Evolutionary conservation across 2,888 invertebrate species (phyloP).

Genomic region (Megamerina dolium): DNA sequence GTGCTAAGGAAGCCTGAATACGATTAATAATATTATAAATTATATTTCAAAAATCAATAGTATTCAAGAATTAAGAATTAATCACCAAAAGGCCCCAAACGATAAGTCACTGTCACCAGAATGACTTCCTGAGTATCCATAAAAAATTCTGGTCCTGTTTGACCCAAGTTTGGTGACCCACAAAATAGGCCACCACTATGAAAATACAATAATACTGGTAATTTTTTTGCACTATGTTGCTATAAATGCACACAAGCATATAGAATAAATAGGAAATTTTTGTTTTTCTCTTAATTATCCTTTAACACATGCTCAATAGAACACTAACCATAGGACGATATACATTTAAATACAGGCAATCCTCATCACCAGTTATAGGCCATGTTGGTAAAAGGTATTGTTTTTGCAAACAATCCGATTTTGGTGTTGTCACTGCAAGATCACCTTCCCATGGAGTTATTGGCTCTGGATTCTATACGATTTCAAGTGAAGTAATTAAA

Average conservation of each 20-base stretch:
- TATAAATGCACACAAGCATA: constrained; percentile 1
- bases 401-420: constrained; percentile 49
- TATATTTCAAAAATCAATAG: not conserved
- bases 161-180: constrained; percentile 44
- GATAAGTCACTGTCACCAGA: constrained; percentile 46
- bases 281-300: not conserved
- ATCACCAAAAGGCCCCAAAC: constrained; percentile 38
- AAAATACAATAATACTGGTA: constrained; percentile 51
- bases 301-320: not conserved
- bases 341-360: constrained; percentile 52
- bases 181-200: constrained; percentile 51
- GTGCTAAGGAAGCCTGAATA: constrained; percentile 48
- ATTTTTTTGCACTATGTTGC: constrained; percentile 1
- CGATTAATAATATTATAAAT: not conserved
- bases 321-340: constrained; percentile 42
- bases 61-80: no score
- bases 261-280: not conserved
- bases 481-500: constrained; percentile 6
- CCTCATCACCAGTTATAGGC: constrained; percentile 47
- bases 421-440: constrained; percentile 38
- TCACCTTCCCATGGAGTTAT: constrained; percentile 27
- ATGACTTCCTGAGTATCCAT: constrained; percentile 48
- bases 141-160: constrained; percentile 49
- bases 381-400: constrained; percentile 37
- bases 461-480: constrained; percentile 40